A percentile compares a stretch with the other conserved stretches of the same genome.
Conservation (phyloP, 2,797 vertebrate genomes). For the Coluber constrictor region DNA sequence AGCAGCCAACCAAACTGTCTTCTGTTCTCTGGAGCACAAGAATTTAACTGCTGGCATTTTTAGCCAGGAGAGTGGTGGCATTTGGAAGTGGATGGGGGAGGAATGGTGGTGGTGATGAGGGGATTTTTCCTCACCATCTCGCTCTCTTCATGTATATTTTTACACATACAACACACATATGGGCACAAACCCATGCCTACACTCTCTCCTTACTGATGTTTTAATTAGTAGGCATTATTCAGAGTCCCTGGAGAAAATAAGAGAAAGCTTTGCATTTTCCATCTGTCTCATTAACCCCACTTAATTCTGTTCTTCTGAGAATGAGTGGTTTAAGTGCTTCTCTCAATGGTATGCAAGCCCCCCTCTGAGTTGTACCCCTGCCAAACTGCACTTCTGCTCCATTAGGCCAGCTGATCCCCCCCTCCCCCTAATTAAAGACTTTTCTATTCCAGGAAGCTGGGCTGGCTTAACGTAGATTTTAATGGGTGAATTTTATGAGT, state of each 20-base stretch:
- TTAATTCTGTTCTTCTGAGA: neutral
- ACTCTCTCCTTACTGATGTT: conserved; percentile 18
- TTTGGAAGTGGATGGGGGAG: neutral
- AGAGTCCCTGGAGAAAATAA: neutral
- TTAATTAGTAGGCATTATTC: conserved; percentile 29
- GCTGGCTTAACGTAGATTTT: too few species aligned
- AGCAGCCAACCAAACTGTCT: neutral
- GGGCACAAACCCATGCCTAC: neutral
- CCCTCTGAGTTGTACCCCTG: too few species aligned
- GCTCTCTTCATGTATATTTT: conserved; percentile 1
- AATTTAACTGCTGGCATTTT: conserved; percentile 51
- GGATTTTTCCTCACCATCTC: neutral
- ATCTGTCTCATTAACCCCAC: neutral
- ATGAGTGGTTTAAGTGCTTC: neutral
- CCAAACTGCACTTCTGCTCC: neutral
- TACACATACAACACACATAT: neutral
- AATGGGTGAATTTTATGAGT: too few species aligned
- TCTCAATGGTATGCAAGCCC: neutral
- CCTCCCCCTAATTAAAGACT: too few species aligned
- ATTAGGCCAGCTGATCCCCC: neutral
- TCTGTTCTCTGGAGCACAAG: conserved; percentile 37
- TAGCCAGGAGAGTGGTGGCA: neutral
- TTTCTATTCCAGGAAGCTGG: too few species aligned
- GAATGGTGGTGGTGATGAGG: neutral
- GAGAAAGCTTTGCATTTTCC: neutral